These are phyloP conservation scores for Mimachlamys varia DNA, from an alignment of 2,888 invertebrate genomes.

Conservation along the genomic window DNA sequence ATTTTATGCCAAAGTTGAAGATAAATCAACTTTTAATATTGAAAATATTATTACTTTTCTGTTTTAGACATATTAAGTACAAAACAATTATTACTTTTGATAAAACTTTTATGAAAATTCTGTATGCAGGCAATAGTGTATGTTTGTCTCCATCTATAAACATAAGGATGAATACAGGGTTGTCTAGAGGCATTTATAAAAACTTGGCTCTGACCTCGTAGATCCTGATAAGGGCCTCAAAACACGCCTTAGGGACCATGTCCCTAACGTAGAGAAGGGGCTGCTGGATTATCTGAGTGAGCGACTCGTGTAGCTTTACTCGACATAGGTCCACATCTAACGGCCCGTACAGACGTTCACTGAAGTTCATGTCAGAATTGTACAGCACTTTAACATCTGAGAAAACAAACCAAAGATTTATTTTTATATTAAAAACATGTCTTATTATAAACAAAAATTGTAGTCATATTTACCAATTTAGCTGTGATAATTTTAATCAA, in stretches of 20 bases:
- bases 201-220: slow-evolving; percentile 69
- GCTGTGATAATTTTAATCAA: too few species aligned
- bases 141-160: too few species aligned
- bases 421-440: neutral
- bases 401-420: slow-evolving; percentile 39
- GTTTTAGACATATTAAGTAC: too few species aligned
- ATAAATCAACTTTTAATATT: too few species aligned
- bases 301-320: slow-evolving; percentile 79
- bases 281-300: slow-evolving; percentile 77
- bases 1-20: too few species aligned
- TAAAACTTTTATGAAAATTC: too few species aligned
- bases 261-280: slow-evolving; percentile 80
- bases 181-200: too few species aligned
- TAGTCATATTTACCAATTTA: too few species aligned
- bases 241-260: slow-evolving; percentile 80
- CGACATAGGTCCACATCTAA: slow-evolving; percentile 79
- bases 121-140: too few species aligned
- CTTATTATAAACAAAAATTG: neutral
- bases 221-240: slow-evolving; percentile 77
- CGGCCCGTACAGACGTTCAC: slow-evolving; percentile 77
- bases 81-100: too few species aligned
- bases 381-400: slow-evolving; percentile 78
- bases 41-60: too few species aligned
- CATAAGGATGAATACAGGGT: too few species aligned
- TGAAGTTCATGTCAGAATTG: slow-evolving; percentile 78